Evolutionary conservation across 2,888 invertebrate genomes (phyloP).

Genomic region (Beris chalybata): DNA sequence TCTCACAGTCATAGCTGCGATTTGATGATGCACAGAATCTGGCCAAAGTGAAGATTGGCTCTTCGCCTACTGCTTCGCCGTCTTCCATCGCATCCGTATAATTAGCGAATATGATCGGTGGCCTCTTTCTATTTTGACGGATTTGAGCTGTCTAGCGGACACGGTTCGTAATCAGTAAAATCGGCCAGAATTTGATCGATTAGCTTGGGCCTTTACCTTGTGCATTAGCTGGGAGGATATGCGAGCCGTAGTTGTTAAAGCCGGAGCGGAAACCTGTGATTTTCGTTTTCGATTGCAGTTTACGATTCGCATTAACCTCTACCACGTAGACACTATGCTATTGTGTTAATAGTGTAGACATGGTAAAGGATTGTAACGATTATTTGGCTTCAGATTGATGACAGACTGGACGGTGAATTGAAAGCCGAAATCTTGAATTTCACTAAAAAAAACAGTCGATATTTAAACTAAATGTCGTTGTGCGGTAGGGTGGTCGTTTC

Average conservation of each 20-base stretch:
- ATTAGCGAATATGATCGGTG: slow-evolving; percentile 25
- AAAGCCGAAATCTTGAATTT: slow-evolving; percentile 24
- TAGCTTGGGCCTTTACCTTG: slow-evolving; percentile 13
- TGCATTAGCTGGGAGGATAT: slow-evolving; percentile 9
- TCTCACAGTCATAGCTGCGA: slow-evolving; percentile 18
- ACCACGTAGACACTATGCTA: too few species aligned
- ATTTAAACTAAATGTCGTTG: too few species aligned
- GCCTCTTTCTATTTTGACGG: slow-evolving; percentile 28
- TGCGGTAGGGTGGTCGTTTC: too few species aligned
- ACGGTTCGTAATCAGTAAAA: slow-evolving; percentile 20
- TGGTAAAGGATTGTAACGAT: slow-evolving; percentile 26
- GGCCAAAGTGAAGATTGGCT: slow-evolving; percentile 1
- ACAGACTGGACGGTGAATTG: slow-evolving; percentile 17
- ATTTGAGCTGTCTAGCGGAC: slow-evolving; percentile 18
- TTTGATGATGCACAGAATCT: slow-evolving; percentile 10
- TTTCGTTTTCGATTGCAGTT: slow-evolving; percentile 10
- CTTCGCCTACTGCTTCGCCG: not conserved
- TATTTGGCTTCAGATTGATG: slow-evolving; percentile 32
- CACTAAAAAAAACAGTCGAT: not conserved
- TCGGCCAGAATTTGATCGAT: slow-evolving; percentile 27
- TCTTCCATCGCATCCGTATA: slow-evolving; percentile 8
- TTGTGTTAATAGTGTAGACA: slow-evolving; percentile 10
- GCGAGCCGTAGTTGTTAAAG: not conserved
- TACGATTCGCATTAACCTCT: not conserved
- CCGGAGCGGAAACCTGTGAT: slow-evolving; percentile 24